These are phyloP conservation scores for Dromiciops gliroides DNA, from an alignment of 2,113 vertebrate species.

Conservation along the genomic window DNA sequence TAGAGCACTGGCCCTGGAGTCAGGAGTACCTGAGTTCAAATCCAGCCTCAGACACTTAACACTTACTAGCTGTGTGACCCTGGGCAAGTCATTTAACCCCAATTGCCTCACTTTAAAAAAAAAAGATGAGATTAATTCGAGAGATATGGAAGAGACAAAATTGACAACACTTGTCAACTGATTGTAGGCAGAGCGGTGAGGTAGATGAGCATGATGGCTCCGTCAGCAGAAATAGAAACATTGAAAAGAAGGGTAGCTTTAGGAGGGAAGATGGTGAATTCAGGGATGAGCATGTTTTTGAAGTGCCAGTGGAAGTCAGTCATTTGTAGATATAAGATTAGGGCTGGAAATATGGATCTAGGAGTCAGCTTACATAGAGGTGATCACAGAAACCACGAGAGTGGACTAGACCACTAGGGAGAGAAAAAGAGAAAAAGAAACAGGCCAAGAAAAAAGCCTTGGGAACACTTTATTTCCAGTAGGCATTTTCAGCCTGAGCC, in stretches of 20 bases:
- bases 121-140: background rate
- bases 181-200: background rate
- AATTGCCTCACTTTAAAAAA: too few species aligned
- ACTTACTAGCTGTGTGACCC: too few species aligned
- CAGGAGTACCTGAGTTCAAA: too few species aligned
- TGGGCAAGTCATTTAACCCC: too few species aligned
- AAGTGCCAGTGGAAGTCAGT: background rate
- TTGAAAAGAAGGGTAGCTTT: background rate
- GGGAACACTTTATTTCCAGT: background rate
- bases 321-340: background rate
- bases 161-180: background rate
- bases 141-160: background rate
- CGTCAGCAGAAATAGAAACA: background rate
- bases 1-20: too few species aligned
- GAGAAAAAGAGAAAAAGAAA: background rate
- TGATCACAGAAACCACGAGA: background rate
- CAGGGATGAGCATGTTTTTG: background rate
- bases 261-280: background rate
- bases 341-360: background rate
- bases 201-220: background rate
- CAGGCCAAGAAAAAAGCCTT: background rate
- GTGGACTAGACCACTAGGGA: background rate
- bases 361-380: background rate
- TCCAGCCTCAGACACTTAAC: too few species aligned
- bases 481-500: background rate